phyloP scores from a whole-genome alignment of 2,797 vertebrate species.

The Picus viridis region DNA sequence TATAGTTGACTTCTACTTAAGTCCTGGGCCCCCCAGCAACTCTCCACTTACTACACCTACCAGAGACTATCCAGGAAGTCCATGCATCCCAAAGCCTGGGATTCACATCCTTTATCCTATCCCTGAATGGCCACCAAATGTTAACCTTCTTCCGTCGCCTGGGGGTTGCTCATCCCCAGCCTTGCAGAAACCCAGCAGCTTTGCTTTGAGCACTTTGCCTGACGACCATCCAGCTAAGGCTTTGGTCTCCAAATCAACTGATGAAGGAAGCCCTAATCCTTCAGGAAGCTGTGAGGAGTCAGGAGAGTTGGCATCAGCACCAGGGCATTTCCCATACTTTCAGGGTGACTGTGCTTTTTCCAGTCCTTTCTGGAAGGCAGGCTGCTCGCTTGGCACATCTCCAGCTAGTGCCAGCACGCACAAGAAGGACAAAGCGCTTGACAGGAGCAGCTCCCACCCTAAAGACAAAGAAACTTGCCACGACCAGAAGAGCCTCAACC shows the following conservation, averaged over 20 bases:
- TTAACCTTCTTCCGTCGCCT: constrained; percentile 55
- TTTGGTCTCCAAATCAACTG: background rate
- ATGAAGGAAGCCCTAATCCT: background rate
- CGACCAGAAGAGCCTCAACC: constrained; percentile 85
- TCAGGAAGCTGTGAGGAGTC: background rate
- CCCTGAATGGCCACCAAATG: constrained; percentile 73
- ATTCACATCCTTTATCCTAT: constrained; percentile 79
- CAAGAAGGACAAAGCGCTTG: constrained; percentile 66
- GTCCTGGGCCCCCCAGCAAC: constrained; percentile 88
- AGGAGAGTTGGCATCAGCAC: background rate
- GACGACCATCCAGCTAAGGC: background rate
- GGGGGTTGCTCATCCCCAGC: constrained; percentile 54
- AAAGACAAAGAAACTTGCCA: constrained; percentile 59
- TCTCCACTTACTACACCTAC: constrained; percentile 91
- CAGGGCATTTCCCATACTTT: constrained; percentile 76
- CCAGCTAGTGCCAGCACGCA: constrained; percentile 78
- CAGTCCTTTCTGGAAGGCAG: constrained; percentile 90
- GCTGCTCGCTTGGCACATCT: constrained; percentile 71
- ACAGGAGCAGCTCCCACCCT: background rate
- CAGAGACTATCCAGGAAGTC: constrained; percentile 80
- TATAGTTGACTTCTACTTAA: constrained; percentile 84
- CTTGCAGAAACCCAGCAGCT: background rate
- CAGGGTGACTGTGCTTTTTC: constrained; percentile 86
- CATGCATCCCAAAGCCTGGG: constrained; percentile 77
- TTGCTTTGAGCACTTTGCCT: background rate